Conservation (phyloP, 2,113 vertebrate genomes). For the Peromyscus leucopus region DNA sequence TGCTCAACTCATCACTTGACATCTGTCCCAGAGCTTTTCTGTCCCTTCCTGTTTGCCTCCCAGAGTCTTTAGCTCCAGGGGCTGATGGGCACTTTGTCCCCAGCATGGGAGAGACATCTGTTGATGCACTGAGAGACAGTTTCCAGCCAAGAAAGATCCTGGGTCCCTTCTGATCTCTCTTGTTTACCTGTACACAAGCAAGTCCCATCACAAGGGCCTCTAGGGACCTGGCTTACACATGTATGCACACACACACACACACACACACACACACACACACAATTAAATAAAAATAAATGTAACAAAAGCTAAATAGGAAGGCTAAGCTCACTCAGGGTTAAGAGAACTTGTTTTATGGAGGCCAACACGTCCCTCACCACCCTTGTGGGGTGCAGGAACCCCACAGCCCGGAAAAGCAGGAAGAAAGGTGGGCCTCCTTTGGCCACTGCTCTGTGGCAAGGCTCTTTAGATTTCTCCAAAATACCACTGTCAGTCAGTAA, state of each 20-base stretch:
- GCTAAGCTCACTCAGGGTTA: not conserved
- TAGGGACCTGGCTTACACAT: not conserved
- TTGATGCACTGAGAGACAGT: not conserved
- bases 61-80: not conserved
- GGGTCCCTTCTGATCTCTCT: not conserved
- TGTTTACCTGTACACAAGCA: not conserved
- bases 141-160: not conserved
- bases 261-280: not conserved
- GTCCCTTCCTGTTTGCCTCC: not conserved
- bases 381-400: accelerated
- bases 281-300: not conserved
- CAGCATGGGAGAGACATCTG: not conserved
- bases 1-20: not conserved
- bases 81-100: not conserved
- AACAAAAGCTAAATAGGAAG: not conserved
- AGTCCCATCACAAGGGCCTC: not conserved
- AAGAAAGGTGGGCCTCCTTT: not conserved
- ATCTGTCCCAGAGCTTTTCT: not conserved
- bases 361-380: not conserved
- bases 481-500: not conserved
- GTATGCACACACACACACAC: not conserved
- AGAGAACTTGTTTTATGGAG: not conserved
- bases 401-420: accelerated
- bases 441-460: not conserved
- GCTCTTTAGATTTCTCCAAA: not conserved